phyloP scores from a whole-genome alignment of 2,888 invertebrate species.

The Drosophila fungiperda region DNA sequence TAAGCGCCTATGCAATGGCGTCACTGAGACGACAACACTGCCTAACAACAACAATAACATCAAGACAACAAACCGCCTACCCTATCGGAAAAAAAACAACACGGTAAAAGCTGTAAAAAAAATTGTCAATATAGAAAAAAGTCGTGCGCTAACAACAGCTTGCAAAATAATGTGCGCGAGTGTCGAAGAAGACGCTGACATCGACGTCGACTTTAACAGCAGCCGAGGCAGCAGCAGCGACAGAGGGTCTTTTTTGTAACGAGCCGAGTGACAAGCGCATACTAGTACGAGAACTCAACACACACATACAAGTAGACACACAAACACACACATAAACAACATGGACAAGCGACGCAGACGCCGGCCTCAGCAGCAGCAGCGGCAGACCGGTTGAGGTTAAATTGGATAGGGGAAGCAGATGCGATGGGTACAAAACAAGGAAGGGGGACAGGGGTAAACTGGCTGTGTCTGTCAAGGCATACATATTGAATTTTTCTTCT shows the following conservation, averaged over 20 bases:
- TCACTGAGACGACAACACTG: conserved; percentile 63
- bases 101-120: conserved; percentile 77
- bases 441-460: conserved; percentile 16
- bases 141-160: conserved; percentile 63
- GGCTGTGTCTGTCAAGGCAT: conserved; percentile 57
- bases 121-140: conserved; percentile 73
- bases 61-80: conserved; percentile 21
- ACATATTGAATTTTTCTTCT: conserved; percentile 78
- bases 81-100: conserved; percentile 37
- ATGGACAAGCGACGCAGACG: conserved; percentile 69
- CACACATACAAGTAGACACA: conserved; percentile 4
- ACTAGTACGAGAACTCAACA: conserved; percentile 56
- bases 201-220: conserved; percentile 41
- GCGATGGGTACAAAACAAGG: conserved; percentile 24
- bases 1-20: conserved; percentile 71
- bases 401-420: conserved; percentile 73
- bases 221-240: conserved; percentile 25
- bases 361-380: conserved; percentile 65
- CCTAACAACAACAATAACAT: conserved; percentile 33
- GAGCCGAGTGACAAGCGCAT: conserved; percentile 74
- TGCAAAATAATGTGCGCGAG: conserved; percentile 76
- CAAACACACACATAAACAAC: conserved; percentile 33
- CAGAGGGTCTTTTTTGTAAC: conserved; percentile 63
- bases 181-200: conserved; percentile 75
- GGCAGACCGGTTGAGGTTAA: conserved; percentile 78